A percentile compares a stretch with the other conserved stretches of the same genome.
Conservation (phyloP, 2,113 vertebrate species). For the Sander vitreus region DNA sequence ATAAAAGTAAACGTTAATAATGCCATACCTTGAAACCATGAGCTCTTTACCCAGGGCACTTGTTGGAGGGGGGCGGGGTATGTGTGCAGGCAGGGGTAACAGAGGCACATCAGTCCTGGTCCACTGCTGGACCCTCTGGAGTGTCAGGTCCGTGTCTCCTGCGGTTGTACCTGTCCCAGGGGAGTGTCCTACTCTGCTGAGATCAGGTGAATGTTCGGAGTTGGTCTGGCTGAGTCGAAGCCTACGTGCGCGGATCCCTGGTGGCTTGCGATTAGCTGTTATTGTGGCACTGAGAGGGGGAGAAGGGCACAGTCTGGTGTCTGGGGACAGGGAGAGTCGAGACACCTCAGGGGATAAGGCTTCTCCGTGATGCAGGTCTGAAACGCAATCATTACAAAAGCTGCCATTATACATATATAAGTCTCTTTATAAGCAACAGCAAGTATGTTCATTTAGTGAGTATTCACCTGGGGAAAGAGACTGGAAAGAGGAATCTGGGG, state of each 20-base stretch:
- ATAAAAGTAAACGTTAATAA: not conserved
- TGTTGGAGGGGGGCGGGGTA: conserved; percentile 46
- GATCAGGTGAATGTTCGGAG: conserved; percentile 23
- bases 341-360: conserved; percentile 30
- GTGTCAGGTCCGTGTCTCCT: not conserved
- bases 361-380: conserved; percentile 54
- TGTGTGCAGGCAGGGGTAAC: conserved; percentile 9
- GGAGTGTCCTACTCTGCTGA: conserved; percentile 20
- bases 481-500: conserved; percentile 74
- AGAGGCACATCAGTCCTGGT: conserved; percentile 3
- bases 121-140: conserved; percentile 13
- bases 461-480: conserved; percentile 74
- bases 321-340: conserved; percentile 65
- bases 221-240: conserved; percentile 72
- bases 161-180: conserved; percentile 28
- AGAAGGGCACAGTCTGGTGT: conserved; percentile 76
- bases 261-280: conserved; percentile 44
- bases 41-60: not conserved
- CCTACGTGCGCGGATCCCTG: conserved; percentile 67
- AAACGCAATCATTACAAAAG: conserved; percentile 20
- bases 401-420: not conserved
- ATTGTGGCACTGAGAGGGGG: conserved; percentile 66
- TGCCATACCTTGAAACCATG: conserved; percentile 60
- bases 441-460: not conserved
- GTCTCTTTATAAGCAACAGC: not conserved